A percentile compares a stretch with the other conserved stretches of the same genome.
Evolutionary conservation across 2,888 invertebrate genomes (phyloP).

Genomic region (Heliothis peltigera): DNA sequence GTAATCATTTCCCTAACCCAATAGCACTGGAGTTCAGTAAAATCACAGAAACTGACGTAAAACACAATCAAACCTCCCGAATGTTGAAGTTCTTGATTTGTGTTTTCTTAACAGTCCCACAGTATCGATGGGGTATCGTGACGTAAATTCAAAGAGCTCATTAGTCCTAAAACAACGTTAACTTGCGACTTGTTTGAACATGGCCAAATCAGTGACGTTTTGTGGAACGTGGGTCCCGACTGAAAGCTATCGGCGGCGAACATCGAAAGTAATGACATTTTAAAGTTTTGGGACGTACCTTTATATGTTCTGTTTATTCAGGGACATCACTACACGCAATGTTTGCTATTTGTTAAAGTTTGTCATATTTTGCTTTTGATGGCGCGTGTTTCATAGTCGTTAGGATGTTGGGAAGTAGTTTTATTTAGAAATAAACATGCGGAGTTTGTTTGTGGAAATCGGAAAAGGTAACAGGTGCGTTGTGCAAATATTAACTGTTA

Average conservation of each 20-base stretch:
- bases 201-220: constrained; percentile 68
- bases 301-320: constrained; percentile 46
- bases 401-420: constrained; percentile 26
- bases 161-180: constrained; percentile 85
- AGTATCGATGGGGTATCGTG: constrained; percentile 68
- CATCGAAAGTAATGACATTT: constrained; percentile 57
- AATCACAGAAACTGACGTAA: constrained; percentile 42
- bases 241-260: constrained; percentile 19
- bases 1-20: constrained; percentile 18
- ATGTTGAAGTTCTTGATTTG: constrained; percentile 55
- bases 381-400: constrained; percentile 11
- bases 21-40: constrained; percentile 28
- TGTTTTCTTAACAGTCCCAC: constrained; percentile 54
- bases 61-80: constrained; percentile 53
- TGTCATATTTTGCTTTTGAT: constrained; percentile 41
- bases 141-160: constrained; percentile 77
- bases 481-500: background rate
- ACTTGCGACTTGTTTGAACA: constrained; percentile 78
- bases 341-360: constrained; percentile 52
- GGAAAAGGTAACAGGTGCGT: background rate
- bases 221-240: constrained; percentile 47
- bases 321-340: constrained; percentile 36
- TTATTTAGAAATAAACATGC: constrained; percentile 9
- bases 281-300: constrained; percentile 50
- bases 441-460: background rate